phyloP scores from a whole-genome alignment of 2,888 invertebrate genomes.

The Apomyelois bistriatella region DNA sequence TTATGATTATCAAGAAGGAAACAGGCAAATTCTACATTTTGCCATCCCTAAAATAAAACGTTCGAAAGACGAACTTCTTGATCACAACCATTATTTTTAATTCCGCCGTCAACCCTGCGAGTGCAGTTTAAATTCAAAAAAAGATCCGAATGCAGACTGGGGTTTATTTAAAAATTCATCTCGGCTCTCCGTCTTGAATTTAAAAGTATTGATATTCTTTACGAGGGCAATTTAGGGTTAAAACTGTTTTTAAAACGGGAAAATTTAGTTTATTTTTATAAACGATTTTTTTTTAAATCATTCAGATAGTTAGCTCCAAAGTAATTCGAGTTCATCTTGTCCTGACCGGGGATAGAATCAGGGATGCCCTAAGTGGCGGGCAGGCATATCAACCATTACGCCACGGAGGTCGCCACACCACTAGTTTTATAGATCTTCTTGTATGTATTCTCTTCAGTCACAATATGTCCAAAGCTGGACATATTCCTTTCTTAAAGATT shows the following conservation, averaged over 20 bases:
- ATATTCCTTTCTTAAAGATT: too few species aligned
- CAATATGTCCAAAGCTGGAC: too few species aligned
- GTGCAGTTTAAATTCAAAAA: conserved; percentile 21
- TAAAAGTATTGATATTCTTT: conserved; percentile 18
- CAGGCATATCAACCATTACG: too few species aligned
- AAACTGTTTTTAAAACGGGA: not conserved
- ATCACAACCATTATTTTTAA: conserved; percentile 6
- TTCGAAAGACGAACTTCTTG: conserved; percentile 5
- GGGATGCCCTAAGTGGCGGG: too few species aligned
- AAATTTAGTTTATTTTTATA: not conserved
- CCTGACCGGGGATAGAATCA: too few species aligned
- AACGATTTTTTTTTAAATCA: not conserved
- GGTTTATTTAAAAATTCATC: conserved; percentile 41
- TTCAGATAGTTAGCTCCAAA: too few species aligned
- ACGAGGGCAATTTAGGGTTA: conserved; percentile 10
- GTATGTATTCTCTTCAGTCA: too few species aligned
- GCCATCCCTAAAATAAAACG: conserved; percentile 16
- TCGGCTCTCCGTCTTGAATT: conserved; percentile 26
- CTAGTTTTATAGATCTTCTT: too few species aligned
- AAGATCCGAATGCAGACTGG: conserved; percentile 21
- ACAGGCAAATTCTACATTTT: not conserved
- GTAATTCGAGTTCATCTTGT: too few species aligned
- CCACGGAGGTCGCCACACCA: too few species aligned
- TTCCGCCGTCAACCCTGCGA: conserved; percentile 11
- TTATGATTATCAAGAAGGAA: too few species aligned